Evolutionary conservation across 2,113 vertebrate genomes (phyloP).

Genomic region (Anas platyrhynchos): DNA sequence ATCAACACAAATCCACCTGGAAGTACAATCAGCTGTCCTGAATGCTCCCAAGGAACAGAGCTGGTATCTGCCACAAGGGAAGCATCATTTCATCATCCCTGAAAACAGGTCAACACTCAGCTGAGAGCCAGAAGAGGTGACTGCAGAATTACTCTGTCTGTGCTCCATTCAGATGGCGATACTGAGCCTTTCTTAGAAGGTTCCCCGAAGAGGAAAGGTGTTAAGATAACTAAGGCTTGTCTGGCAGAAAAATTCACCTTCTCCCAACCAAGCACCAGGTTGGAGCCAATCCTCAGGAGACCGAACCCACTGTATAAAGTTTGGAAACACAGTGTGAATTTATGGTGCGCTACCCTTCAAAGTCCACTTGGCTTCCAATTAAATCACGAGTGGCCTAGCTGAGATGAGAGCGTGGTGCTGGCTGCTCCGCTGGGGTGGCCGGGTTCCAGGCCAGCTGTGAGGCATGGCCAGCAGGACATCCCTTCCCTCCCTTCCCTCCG

Average conservation of each 20-base stretch:
- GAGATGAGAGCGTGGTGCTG: slow-evolving; percentile 8
- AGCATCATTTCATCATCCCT: not conserved
- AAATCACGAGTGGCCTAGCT: slow-evolving; percentile 33
- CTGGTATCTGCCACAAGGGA: not conserved
- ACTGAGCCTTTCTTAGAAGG: not conserved
- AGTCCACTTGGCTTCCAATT: slow-evolving; percentile 3
- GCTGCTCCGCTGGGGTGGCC: slow-evolving; percentile 50
- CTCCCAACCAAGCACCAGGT: not conserved
- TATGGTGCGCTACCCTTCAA: not conserved
- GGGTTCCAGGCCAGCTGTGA: slow-evolving; percentile 62
- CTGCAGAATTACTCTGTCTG: not conserved
- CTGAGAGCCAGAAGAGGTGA: not conserved
- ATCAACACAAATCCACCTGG: not conserved
- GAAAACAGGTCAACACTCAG: not conserved
- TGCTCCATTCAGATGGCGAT: not conserved
- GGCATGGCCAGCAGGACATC: slow-evolving; percentile 58
- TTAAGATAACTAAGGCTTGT: not conserved
- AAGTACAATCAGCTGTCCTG: not conserved
- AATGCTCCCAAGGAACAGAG: not conserved
- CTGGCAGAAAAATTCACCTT: not conserved
- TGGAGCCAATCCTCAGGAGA: not conserved
- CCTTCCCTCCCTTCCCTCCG: slow-evolving; percentile 48
- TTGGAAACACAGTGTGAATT: not conserved
- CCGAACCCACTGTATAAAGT: not conserved
- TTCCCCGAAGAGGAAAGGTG: not conserved